Conservation (phyloP, 2,797 vertebrate species). For the Coilia nasus region DNA sequence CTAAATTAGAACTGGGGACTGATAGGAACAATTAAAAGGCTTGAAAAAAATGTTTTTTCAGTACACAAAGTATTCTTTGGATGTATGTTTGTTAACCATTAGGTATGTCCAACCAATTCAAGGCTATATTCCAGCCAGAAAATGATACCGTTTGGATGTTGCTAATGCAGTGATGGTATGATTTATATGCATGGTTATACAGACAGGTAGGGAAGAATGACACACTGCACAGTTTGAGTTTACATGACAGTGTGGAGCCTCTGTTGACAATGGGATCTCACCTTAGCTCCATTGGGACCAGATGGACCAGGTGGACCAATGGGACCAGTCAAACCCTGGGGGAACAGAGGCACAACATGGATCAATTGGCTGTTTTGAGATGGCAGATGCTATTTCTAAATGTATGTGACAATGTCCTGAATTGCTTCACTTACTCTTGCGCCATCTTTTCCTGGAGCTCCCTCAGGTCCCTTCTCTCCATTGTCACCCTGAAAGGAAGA, state of each 20-base stretch:
- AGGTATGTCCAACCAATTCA: no score
- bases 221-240: not conserved
- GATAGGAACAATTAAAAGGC: not conserved
- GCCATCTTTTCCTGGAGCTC: constrained; percentile 92
- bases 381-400: not conserved
- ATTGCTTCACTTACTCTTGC: constrained; percentile 76
- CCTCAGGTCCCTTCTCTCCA: constrained; percentile 94
- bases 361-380: not conserved
- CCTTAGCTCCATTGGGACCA: constrained; percentile 95
- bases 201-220: not conserved
- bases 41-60: constrained; percentile 6
- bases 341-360: not conserved
- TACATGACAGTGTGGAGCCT: not conserved
- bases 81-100: not conserved
- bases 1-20: not conserved
- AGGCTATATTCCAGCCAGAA: no score
- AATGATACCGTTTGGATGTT: not conserved
- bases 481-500: constrained; percentile 81
- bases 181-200: not conserved
- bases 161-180: not conserved
- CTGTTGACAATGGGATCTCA: constrained; percentile 51
- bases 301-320: constrained; percentile 89
- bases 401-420: not conserved
- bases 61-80: not conserved
- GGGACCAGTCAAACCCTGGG: constrained; percentile 92